These are phyloP conservation scores for Acanthis flammea DNA, from an alignment of 2,797 vertebrate genomes.

Conservation along the genomic window DNA sequence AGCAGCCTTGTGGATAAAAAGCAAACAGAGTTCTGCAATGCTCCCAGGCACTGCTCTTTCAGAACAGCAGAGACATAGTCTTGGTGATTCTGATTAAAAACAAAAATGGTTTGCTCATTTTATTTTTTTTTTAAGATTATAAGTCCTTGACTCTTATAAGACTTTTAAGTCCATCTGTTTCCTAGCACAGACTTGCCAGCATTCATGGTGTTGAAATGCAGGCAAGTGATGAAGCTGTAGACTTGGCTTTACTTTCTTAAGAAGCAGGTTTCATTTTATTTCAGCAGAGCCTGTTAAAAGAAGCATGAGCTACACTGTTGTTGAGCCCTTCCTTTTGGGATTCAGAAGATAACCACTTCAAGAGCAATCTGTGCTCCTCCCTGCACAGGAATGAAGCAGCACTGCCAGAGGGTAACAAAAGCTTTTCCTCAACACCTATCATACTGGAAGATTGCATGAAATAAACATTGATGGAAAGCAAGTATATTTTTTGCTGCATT, in stretches of 20 bases:
- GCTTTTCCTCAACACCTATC: background rate
- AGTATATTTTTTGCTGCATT: background rate
- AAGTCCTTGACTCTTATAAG: background rate
- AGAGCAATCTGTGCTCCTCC: background rate
- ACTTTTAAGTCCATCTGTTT: background rate
- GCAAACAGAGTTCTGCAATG: background rate
- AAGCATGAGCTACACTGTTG: background rate
- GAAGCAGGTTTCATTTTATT: background rate
- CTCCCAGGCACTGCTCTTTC: background rate
- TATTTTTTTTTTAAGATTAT: background rate
- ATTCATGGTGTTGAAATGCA: background rate
- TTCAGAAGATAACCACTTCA: background rate
- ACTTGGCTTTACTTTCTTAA: background rate
- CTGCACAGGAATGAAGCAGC: background rate
- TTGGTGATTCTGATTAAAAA: background rate
- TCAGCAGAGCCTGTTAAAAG: background rate
- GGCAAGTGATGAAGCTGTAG: background rate
- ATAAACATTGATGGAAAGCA: background rate
- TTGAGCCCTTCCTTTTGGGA: background rate
- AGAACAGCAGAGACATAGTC: background rate
- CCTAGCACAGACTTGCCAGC: background rate
- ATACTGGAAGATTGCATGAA: background rate
- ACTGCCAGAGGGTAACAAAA: background rate
- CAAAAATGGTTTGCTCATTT: rapidly evolving
- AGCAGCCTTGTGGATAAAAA: background rate